Conservation (phyloP, 2,888 invertebrate species). For the Diaphora mendica region DNA sequence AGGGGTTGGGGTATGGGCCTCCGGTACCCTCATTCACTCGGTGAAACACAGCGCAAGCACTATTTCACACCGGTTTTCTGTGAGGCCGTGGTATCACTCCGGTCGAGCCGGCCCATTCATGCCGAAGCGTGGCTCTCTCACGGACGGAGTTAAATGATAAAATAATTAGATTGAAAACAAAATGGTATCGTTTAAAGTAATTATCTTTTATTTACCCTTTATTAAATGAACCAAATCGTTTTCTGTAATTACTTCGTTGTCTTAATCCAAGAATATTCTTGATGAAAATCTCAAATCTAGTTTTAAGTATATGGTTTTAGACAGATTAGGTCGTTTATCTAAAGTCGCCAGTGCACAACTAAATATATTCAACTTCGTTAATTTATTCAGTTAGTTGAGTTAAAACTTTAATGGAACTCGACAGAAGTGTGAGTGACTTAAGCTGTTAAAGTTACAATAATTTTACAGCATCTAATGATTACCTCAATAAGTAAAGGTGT, state of each 20-base stretch:
- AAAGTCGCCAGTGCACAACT: not conserved
- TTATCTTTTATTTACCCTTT: not conserved
- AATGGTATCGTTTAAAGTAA: not conserved
- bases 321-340: not conserved
- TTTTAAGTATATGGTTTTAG: not conserved
- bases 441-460: constrained; percentile 6
- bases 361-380: constrained; percentile 8
- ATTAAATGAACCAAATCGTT: too few species aligned
- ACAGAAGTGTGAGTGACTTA: not conserved
- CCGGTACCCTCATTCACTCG: too few species aligned
- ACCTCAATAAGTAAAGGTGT: not conserved
- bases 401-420: constrained; percentile 17
- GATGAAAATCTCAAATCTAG: not conserved
- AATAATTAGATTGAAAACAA: not conserved
- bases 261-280: not conserved
- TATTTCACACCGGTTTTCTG: too few species aligned
- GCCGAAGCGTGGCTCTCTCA: too few species aligned
- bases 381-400: constrained; percentile 10
- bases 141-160: not conserved
- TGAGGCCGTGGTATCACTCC: too few species aligned
- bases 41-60: too few species aligned
- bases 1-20: too few species aligned
- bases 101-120: too few species aligned
- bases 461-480: constrained; percentile 7
- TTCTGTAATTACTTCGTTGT: not conserved